Percentiles rank a stretch among this genome's conserved stretches.
Evolutionary conservation across 2,113 vertebrate species (phyloP).

Genomic region (Melierax canorus): DNA sequence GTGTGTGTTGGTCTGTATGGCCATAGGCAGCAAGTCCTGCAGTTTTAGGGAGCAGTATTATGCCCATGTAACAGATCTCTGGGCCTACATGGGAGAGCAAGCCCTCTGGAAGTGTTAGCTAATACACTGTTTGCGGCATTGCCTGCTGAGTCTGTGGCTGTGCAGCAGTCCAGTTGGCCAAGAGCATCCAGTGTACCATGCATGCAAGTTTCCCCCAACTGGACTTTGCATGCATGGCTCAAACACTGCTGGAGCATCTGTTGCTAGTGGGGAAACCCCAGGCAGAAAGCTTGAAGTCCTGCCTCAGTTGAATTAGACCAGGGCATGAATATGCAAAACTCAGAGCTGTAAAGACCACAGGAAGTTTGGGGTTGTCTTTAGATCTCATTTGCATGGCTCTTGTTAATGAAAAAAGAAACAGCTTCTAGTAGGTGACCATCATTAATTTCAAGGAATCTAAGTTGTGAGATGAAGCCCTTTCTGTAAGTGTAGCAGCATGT

Average conservation of each 20-base stretch:
- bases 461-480: neutral
- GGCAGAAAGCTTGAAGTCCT: neutral
- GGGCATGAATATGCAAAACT: neutral
- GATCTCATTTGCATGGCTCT: neutral
- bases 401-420: neutral
- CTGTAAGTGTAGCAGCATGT: neutral
- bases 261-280: neutral
- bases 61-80: neutral
- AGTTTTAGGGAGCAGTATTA: neutral
- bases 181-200: neutral
- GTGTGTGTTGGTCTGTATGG: neutral
- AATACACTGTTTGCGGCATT: neutral
- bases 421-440: neutral
- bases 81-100: neutral
- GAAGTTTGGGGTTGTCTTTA: neutral
- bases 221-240: neutral
- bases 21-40: neutral
- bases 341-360: neutral
- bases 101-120: neutral
- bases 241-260: neutral
- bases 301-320: neutral
- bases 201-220: neutral
- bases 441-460: neutral
- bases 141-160: neutral
- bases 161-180: neutral